Base-by-base conservation (phyloP, 2,113 vertebrate genomes). In the Actinemys pallida region DNA sequence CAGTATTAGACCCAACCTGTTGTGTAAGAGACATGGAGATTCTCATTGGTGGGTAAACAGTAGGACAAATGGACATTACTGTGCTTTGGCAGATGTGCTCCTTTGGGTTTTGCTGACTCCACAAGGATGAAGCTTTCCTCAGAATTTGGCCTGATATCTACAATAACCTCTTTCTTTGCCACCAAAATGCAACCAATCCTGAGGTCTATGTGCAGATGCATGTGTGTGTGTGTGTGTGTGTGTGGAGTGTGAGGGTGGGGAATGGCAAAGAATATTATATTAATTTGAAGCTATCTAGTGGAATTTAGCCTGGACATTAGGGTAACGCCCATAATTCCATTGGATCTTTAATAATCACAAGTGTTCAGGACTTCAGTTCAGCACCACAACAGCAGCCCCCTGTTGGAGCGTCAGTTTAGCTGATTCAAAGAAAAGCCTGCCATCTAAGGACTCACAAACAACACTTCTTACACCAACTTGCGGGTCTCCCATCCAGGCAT, bases 131-230 rank as follows among this genome's bases (percentile, higher is more conserved):
- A 6, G 6, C 17, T 45, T 16, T 59, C 22, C 29, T 8, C 49
- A 54, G 47, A 31, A 42, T 53, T 75, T 79, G 6, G 22, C 56
- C 17, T 54, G 57, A 47, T 47, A 84, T 25, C 2, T 11, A 2
- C 0, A 0, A 2, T 31, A 80, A 22, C 4, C 8, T 1, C 47
- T 45, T 27, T 1, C 47, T 50, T 27, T 1, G 52, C 78, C 3
- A 50, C 1, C 42, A 78, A 65, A 31, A 3, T 14, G n/a, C 5
- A 35, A 39, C 11, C 17, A 2, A 10, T 72, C 14, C 39, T 45
- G 24, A 78, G 24, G 24, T 78, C 24, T 6, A 47, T 42, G 24
- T 25, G 42, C 42, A 47, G 19, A 2, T 91, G 24, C 50, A 19
- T 1, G 8, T 54, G 20, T 22, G 8, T 45, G 39, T 39, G n/a